A percentile compares a stretch with the other conserved stretches of the same genome.
These are phyloP conservation scores for Cygnus buccinator DNA, from an alignment of 2,113 vertebrate species.

Conservation along the genomic window DNA sequence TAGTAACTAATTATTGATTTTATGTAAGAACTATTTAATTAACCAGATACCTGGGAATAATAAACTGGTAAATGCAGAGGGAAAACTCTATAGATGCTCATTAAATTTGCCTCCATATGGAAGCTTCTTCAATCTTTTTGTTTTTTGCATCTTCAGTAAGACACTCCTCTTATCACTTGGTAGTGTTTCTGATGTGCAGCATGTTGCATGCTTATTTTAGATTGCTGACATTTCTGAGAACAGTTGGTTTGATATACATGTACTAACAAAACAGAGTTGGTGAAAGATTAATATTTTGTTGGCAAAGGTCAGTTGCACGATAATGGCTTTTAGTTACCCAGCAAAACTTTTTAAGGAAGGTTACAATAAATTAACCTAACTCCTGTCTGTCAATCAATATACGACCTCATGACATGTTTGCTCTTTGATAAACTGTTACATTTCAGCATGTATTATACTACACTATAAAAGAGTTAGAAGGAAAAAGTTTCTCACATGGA, in stretches of 20 bases:
- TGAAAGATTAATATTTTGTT: slow-evolving; percentile 67
- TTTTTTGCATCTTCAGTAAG: slow-evolving; percentile 28
- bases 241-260: slow-evolving; percentile 55
- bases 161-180: neutral
- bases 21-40: slow-evolving; percentile 64
- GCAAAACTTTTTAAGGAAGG: slow-evolving; percentile 41
- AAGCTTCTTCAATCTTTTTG: slow-evolving; percentile 10
- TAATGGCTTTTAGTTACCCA: slow-evolving; percentile 38
- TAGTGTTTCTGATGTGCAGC: slow-evolving; percentile 46
- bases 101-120: slow-evolving; percentile 47
- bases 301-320: slow-evolving; percentile 53
- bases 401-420: neutral
- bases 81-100: slow-evolving; percentile 28
- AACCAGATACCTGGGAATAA: slow-evolving; percentile 55
- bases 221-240: slow-evolving; percentile 71
- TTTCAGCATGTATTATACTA: neutral
- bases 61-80: neutral
- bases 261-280: slow-evolving; percentile 63
- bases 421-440: neutral
- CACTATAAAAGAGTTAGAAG: neutral
- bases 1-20: slow-evolving; percentile 61
- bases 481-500: neutral
- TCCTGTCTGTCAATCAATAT: slow-evolving; percentile 13
- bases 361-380: slow-evolving; percentile 60
- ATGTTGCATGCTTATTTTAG: slow-evolving; percentile 50